A percentile compares a stretch with the other conserved stretches of the same genome.
phyloP scores from a whole-genome alignment of 1,140 invertebrate genomes.

The Mactra quadrangularis region DNA sequence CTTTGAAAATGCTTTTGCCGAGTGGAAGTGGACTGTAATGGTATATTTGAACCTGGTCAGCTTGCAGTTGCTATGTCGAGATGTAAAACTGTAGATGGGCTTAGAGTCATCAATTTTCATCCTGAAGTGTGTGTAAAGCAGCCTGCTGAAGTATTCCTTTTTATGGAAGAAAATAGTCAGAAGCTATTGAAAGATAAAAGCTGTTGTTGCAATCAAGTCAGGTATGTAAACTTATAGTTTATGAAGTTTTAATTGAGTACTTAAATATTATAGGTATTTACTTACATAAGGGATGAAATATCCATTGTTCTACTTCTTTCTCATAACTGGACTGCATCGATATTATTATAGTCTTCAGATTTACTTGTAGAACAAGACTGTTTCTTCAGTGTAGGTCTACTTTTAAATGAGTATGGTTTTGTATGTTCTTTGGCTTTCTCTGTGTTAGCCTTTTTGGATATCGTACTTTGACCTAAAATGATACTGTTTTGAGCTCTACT shows the following conservation, averaged over 20 bases:
- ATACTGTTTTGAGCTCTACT: slow-evolving; percentile 43
- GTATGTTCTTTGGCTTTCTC: not conserved
- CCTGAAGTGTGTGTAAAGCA: not conserved
- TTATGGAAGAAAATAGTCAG: not conserved
- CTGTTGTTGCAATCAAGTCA: slow-evolving; percentile 1
- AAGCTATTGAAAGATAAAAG: not conserved
- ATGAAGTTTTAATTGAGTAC: not conserved
- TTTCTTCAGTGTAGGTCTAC: not conserved
- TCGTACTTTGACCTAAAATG: slow-evolving; percentile 38
- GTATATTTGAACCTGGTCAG: slow-evolving; percentile 20
- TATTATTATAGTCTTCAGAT: not conserved
- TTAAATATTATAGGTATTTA: not conserved
- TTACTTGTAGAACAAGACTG: not conserved
- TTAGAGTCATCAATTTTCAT: not conserved
- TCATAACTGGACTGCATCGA: not conserved
- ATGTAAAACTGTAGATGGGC: not conserved
- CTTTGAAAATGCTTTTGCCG: slow-evolving; percentile 16
- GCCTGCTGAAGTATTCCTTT: not conserved
- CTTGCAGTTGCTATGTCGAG: slow-evolving; percentile 5
- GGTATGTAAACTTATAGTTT: not conserved
- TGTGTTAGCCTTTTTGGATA: slow-evolving; percentile 44
- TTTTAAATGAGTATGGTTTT: not conserved
- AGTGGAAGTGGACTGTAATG: not conserved
- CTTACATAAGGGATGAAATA: not conserved
- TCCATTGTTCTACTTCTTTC: not conserved